These are phyloP conservation scores for Mantis religiosa DNA, from an alignment of 2,888 invertebrate species.

Conservation along the genomic window DNA sequence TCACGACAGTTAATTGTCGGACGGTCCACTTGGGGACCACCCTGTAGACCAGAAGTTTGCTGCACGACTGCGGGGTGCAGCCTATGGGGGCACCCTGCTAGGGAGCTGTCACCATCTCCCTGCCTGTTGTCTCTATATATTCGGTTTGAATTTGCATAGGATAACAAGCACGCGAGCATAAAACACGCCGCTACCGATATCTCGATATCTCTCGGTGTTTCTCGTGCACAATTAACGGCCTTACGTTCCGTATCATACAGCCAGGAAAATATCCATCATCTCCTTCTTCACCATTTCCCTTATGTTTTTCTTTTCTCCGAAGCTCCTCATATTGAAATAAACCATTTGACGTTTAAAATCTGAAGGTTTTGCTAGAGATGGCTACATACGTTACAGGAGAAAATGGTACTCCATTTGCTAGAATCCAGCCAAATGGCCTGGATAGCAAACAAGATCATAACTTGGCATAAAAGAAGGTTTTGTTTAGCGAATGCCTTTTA, in stretches of 20 bases:
- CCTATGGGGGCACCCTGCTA: no score
- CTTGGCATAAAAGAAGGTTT: no score
- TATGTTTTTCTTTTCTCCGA: neutral
- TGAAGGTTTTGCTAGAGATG: no score
- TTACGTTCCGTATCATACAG: no score
- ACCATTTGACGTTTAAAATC: no score
- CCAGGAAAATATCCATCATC: no score
- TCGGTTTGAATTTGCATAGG: neutral
- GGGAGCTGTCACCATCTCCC: neutral
- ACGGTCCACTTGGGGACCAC: neutral
- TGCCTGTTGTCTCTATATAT: neutral
- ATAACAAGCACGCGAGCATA: neutral
- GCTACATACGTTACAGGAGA: no score
- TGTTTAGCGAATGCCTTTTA: no score
- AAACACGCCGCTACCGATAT: neutral
- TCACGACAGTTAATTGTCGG: neutral
- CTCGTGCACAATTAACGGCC: neutral
- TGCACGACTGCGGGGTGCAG: neutral
- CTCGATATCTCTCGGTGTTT: neutral
- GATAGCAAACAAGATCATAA: no score
- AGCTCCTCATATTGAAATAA: neutral
- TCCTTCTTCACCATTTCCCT: neutral
- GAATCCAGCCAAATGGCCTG: no score
- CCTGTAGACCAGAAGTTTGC: no score
- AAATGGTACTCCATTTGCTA: no score